Conservation (phyloP, 2,888 invertebrate species). For the Cremastinae sp. region DNA sequence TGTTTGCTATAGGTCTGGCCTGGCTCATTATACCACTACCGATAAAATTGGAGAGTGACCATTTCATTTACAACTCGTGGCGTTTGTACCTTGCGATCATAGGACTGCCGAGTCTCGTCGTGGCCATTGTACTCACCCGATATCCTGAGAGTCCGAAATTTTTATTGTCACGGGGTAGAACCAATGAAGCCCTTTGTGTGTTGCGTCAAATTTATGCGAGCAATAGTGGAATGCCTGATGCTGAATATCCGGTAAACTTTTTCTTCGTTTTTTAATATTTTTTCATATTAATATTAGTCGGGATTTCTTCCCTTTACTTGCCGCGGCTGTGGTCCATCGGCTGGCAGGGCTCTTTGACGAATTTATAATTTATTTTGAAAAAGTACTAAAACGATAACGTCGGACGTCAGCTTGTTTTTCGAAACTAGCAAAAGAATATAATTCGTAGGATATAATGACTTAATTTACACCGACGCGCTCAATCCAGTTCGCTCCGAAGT, state of each 20-base stretch:
- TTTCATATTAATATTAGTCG: too few relatives aligned
- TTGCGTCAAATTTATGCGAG: constrained; percentile 83
- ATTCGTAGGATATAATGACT: neutral
- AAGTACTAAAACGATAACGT: too few relatives aligned
- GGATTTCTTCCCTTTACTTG: too few relatives aligned
- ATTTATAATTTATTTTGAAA: too few relatives aligned
- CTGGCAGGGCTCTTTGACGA: too few relatives aligned
- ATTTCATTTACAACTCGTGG: constrained; percentile 87
- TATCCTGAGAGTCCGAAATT: constrained; percentile 92
- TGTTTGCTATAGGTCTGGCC: constrained; percentile 82
- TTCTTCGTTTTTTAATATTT: neutral
- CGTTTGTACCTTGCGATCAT: constrained; percentile 86
- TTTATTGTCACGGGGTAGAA: constrained; percentile 83
- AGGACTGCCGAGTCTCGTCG: constrained; percentile 84
- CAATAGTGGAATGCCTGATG: constrained; percentile 81
- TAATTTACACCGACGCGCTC: neutral
- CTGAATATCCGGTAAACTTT: constrained; percentile 81
- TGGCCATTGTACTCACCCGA: constrained; percentile 82
- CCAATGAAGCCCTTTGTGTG: constrained; percentile 83
- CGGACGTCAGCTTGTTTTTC: too few relatives aligned
- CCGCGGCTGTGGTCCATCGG: too few relatives aligned
- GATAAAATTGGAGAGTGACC: constrained; percentile 69
- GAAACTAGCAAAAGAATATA: too few relatives aligned
- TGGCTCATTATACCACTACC: constrained; percentile 85
- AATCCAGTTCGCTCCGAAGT: too few relatives aligned